Evolutionary conservation across 2,797 vertebrate genomes (phyloP).

Genomic region (Danio kyathit): DNA sequence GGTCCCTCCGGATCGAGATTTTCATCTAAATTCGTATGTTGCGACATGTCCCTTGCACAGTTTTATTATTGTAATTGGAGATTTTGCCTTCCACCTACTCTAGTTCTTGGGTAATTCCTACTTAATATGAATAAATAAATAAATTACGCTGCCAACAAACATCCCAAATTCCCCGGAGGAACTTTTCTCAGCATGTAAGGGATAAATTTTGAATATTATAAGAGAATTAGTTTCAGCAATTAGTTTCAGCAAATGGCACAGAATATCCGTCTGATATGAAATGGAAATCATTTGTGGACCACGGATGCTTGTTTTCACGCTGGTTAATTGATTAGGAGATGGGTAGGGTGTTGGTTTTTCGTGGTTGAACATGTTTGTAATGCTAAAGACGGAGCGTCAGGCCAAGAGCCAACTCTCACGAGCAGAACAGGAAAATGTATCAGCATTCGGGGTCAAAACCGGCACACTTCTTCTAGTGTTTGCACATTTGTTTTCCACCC

Average conservation of each 20-base stretch:
- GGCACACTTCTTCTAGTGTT: background rate
- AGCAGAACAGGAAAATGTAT: background rate
- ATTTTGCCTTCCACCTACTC: conserved; percentile 27
- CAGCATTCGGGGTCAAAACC: conserved; percentile 5
- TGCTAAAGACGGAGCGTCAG: background rate
- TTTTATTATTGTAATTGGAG: conserved; percentile 32
- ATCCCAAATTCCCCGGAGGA: conserved; percentile 7
- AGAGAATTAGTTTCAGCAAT: conserved; percentile 28
- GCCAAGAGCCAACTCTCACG: background rate
- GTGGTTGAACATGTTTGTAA: conserved; percentile 31
- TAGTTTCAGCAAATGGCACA: conserved; percentile 10
- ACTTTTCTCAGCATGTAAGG: background rate
- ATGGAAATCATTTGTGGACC: conserved; percentile 32
- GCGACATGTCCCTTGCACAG: background rate
- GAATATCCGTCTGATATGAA: conserved; percentile 32
- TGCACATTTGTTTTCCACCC: conserved; percentile 14
- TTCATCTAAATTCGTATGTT: conserved; percentile 39
- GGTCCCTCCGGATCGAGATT: conserved; percentile 36
- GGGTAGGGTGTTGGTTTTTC: conserved; percentile 16
- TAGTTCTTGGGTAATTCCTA: conserved; percentile 17
- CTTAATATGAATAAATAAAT: conserved; percentile 56
- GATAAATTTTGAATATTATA: conserved; percentile 17
- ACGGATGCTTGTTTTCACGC: conserved; percentile 18
- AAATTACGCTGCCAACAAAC: conserved; percentile 31
- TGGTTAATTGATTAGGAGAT: conserved; percentile 24